Percentiles rank a stretch among this genome's conserved stretches.
phyloP scores from a whole-genome alignment of 2,797 vertebrate species.

The Babyrousa celebensis region DNA sequence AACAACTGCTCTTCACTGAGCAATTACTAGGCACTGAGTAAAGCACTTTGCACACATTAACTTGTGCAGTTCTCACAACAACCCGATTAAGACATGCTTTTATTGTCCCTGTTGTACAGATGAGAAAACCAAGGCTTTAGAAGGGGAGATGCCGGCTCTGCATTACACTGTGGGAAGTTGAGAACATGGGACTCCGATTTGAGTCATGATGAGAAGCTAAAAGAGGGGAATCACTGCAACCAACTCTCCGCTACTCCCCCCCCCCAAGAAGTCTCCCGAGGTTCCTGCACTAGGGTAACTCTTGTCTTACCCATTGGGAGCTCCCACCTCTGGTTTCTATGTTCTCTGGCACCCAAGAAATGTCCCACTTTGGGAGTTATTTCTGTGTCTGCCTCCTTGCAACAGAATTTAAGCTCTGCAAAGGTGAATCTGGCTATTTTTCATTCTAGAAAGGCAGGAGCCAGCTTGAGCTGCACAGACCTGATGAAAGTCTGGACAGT shows the following conservation, averaged over 20 bases:
- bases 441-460: not conserved
- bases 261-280: not conserved
- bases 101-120: not conserved
- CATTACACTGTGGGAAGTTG: not conserved
- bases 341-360: not conserved
- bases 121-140: conserved; percentile 2
- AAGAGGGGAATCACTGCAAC: not conserved
- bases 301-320: not conserved
- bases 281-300: not conserved
- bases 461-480: not conserved
- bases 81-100: not conserved
- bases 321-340: not conserved
- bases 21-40: not conserved
- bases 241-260: not conserved
- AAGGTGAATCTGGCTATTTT: not conserved
- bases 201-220: no score
- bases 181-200: not conserved
- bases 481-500: not conserved
- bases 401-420: not conserved
- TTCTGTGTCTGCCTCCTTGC: not conserved
- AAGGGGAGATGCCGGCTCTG: not conserved
- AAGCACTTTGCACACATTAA: not conserved
- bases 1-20: not conserved
- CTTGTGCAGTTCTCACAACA: not conserved
- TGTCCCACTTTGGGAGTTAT: not conserved